These are phyloP conservation scores for Diabrotica balteata DNA, from an alignment of 2,888 invertebrate genomes.

Conservation along the genomic window DNA sequence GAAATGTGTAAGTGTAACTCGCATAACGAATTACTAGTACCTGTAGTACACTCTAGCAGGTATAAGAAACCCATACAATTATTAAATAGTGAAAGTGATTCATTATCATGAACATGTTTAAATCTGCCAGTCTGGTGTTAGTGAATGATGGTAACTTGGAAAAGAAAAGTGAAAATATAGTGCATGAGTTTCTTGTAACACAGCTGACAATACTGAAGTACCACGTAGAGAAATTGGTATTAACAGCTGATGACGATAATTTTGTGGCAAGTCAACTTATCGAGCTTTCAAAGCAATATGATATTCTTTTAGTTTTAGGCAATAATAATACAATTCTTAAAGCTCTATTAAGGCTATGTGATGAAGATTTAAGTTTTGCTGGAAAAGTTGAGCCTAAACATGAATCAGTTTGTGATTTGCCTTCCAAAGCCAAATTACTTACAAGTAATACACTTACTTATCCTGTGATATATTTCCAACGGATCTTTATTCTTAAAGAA, in stretches of 20 bases:
- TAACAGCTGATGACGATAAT: slow-evolving; percentile 34
- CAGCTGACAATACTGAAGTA: slow-evolving; percentile 34
- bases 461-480: slow-evolving; percentile 36
- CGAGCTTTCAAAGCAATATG: slow-evolving; percentile 42
- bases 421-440: slow-evolving; percentile 41
- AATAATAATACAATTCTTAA: slow-evolving; percentile 36
- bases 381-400: slow-evolving; percentile 11
- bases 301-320: slow-evolving; percentile 47
- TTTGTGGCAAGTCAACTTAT: slow-evolving; percentile 33
- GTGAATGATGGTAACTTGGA: slow-evolving; percentile 20
- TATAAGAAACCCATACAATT: slow-evolving; percentile 2
- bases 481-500: slow-evolving; percentile 34
- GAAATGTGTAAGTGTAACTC: slow-evolving; percentile 1
- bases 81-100: background rate
- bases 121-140: slow-evolving; percentile 25
- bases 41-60: background rate
- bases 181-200: slow-evolving; percentile 16
- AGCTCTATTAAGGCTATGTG: slow-evolving; percentile 43
- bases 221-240: slow-evolving; percentile 35
- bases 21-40: background rate
- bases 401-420: slow-evolving; percentile 28
- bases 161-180: slow-evolving; percentile 19
- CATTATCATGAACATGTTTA: slow-evolving; percentile 23
- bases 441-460: slow-evolving; percentile 25
- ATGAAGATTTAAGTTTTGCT: slow-evolving; percentile 36